Conservation (phyloP, 1,140 invertebrate species). For the Drosophila persimilis region DNA sequence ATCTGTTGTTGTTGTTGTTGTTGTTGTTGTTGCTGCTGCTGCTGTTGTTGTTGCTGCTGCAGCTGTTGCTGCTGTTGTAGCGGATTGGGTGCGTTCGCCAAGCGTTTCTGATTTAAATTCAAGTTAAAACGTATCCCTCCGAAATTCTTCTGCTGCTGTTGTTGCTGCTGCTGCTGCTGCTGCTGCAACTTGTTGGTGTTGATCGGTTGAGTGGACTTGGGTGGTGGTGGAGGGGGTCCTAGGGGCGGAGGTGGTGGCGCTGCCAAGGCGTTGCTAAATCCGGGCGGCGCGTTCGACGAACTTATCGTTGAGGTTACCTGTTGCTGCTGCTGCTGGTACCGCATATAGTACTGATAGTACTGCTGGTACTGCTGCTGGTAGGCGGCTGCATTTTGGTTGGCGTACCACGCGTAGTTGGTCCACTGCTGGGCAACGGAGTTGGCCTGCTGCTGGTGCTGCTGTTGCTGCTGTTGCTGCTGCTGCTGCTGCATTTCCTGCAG, state of each 20-base stretch:
- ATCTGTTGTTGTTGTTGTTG: slow-evolving; percentile 39
- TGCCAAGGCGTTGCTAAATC: slow-evolving; percentile 74
- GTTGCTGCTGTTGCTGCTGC: slow-evolving; percentile 68
- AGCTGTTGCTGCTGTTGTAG: slow-evolving; percentile 76
- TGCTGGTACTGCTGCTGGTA: slow-evolving; percentile 78
- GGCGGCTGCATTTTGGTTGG: slow-evolving; percentile 62
- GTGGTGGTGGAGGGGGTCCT: slow-evolving; percentile 70
- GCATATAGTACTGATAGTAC: slow-evolving; percentile 80
- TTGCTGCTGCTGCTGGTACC: slow-evolving; percentile 73
- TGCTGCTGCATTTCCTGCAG: slow-evolving; percentile 80
- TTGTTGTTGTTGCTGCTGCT: neutral
- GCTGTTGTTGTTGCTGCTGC: slow-evolving; percentile 65
- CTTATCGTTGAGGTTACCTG: slow-evolving; percentile 71
- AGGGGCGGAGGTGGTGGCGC: slow-evolving; percentile 67
- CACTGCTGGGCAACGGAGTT: slow-evolving; percentile 55
- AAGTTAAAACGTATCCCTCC: slow-evolving; percentile 82
- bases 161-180: slow-evolving; percentile 39
- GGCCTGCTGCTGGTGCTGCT: slow-evolving; percentile 63
- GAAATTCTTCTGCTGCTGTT: slow-evolving; percentile 70
- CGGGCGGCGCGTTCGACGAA: slow-evolving; percentile 74
- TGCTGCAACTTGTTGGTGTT: slow-evolving; percentile 34
- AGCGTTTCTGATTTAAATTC: slow-evolving; percentile 78
- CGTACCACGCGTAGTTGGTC: slow-evolving; percentile 72
- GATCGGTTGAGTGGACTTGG: slow-evolving; percentile 34
- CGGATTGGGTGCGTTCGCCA: slow-evolving; percentile 71